A percentile compares a stretch with the other conserved stretches of the same genome.
These are phyloP conservation scores for Gymnoscelis rufifasciata DNA, from an alignment of 2,888 invertebrate species.

Conservation along the genomic window DNA sequence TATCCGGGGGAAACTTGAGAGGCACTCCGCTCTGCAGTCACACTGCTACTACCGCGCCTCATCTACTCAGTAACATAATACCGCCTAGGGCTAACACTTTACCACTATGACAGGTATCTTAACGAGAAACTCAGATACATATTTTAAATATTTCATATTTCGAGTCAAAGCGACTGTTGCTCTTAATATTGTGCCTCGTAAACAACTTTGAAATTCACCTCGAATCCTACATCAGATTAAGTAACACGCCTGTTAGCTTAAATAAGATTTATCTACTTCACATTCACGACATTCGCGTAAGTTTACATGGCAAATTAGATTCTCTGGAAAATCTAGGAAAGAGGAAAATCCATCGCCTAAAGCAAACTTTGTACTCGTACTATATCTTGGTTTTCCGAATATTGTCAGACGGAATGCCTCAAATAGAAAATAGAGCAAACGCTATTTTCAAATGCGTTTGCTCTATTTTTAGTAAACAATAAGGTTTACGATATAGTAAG, in stretches of 20 bases:
- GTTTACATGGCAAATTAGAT: slow-evolving; percentile 19
- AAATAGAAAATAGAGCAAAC: too few relatives aligned
- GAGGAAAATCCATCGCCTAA: slow-evolving; percentile 8
- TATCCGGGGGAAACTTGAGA: slow-evolving; percentile 78
- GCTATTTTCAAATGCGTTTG: slow-evolving; percentile 11
- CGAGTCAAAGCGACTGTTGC: slow-evolving; percentile 29
- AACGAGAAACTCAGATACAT: slow-evolving; percentile 47
- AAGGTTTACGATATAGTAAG: slow-evolving; percentile 41
- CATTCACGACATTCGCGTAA: slow-evolving; percentile 12
- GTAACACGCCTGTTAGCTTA: slow-evolving; percentile 19
- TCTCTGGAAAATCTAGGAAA: slow-evolving; percentile 16
- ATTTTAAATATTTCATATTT: slow-evolving; percentile 29
- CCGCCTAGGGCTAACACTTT: slow-evolving; percentile 48
- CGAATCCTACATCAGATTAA: slow-evolving; percentile 27
- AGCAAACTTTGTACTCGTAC: background rate
- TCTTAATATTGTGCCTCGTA: slow-evolving; percentile 21
- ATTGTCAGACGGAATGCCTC: too few relatives aligned
- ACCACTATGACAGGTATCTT: slow-evolving; percentile 58
- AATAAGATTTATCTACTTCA: slow-evolving; percentile 19
- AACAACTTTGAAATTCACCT: slow-evolving; percentile 24
- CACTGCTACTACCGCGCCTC: slow-evolving; percentile 30
- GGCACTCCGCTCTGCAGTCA: slow-evolving; percentile 56
- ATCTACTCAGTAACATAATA: slow-evolving; percentile 52
- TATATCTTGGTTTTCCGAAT: too few relatives aligned
- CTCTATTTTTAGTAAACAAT: slow-evolving; percentile 34